A percentile compares a stretch with the other conserved stretches of the same genome.
phyloP scores from a whole-genome alignment of 2,797 vertebrate species.

The Oophaga sylvatica region DNA sequence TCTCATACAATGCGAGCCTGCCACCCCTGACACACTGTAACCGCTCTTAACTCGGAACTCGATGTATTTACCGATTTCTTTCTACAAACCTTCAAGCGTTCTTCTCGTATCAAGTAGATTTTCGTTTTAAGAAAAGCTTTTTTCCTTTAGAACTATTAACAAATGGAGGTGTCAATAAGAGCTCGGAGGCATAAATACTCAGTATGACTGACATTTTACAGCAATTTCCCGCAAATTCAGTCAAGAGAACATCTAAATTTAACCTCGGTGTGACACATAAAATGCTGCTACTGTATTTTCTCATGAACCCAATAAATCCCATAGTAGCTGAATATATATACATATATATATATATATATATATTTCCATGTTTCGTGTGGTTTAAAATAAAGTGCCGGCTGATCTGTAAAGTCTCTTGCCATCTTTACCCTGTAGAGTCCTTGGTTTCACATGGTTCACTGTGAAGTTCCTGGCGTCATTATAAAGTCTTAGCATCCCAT shows the following conservation, averaged over 20 bases:
- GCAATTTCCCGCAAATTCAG: background rate
- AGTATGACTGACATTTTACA: background rate
- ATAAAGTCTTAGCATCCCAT: too few species aligned
- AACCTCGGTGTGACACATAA: background rate
- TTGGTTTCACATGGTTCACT: too few species aligned
- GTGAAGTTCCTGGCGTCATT: too few species aligned
- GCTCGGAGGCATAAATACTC: background rate
- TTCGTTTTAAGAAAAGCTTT: background rate
- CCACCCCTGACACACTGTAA: background rate
- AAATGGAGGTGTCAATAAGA: constrained; percentile 12
- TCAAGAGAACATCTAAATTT: constrained; percentile 9
- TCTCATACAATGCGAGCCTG: background rate
- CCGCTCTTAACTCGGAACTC: background rate
- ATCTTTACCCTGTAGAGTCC: too few species aligned
- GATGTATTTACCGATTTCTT: constrained; percentile 6
- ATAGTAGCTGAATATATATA: too few species aligned
- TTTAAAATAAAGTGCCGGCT: too few species aligned
- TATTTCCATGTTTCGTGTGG: too few species aligned
- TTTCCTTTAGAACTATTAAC: background rate
- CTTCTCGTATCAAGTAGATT: constrained; percentile 8
- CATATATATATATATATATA: too few species aligned
- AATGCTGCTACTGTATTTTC: background rate
- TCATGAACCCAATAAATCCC: background rate
- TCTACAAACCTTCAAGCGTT: constrained; percentile 28
- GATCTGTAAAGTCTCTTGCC: too few species aligned